Percentiles rank a stretch among this genome's conserved stretches.
These are phyloP conservation scores for Agonopterix arenella DNA, from an alignment of 2,888 invertebrate species.

Conservation along the genomic window DNA sequence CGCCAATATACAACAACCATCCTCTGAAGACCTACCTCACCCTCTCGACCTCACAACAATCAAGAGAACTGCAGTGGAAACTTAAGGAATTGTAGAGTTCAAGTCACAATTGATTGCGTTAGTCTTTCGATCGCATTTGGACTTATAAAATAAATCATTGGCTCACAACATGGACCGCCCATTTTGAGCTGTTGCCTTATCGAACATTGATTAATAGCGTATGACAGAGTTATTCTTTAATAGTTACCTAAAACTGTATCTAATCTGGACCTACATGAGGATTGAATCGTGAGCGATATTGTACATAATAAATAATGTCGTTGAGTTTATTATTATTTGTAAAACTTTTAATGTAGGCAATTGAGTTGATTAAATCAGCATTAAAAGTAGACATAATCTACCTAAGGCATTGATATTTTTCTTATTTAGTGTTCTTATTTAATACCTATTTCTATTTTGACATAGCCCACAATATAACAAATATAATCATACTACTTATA, in stretches of 20 bases:
- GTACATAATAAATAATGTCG: constrained; percentile 6
- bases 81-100: constrained; percentile 12
- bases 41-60: constrained; percentile 3
- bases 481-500: too few relatives aligned
- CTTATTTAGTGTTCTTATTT: too few relatives aligned
- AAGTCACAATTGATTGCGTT: constrained; percentile 22
- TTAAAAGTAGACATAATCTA: too few relatives aligned
- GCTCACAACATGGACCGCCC: constrained; percentile 57
- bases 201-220: constrained; percentile 68
- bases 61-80: constrained; percentile 1
- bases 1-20: constrained; percentile 42
- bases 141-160: constrained; percentile 62
- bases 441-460: too few relatives aligned
- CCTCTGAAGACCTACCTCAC: constrained; percentile 17
- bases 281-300: constrained; percentile 16
- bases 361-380: too few relatives aligned
- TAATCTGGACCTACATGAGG: constrained; percentile 29
- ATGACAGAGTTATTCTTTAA: constrained; percentile 60
- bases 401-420: too few relatives aligned
- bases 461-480: too few relatives aligned
- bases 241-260: constrained; percentile 45
- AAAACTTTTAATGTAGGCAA: too few relatives aligned
- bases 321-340: background rate
- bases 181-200: constrained; percentile 54
- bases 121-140: constrained; percentile 37